Conservation (phyloP, 2,113 vertebrate genomes). For the Lepus americanus region DNA sequence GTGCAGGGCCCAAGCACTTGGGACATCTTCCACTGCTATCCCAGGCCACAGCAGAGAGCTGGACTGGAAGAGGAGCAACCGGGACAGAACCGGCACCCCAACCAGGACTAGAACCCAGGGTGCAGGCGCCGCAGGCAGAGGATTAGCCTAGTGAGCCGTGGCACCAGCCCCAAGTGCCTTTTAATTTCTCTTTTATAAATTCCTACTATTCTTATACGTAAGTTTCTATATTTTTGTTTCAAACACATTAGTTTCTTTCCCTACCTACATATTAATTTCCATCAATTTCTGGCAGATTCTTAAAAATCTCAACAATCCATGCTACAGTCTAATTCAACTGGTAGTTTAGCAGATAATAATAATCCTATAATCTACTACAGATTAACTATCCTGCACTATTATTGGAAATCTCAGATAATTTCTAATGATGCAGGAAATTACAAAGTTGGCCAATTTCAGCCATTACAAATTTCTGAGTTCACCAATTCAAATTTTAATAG, state of each 20-base stretch:
- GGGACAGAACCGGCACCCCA: too few relatives aligned
- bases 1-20: too few relatives aligned
- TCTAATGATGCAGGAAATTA: not conserved
- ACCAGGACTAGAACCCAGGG: too few relatives aligned
- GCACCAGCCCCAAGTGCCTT: not conserved
- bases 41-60: too few relatives aligned
- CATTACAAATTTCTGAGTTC: not conserved
- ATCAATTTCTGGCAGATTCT: not conserved
- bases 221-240: not conserved
- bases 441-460: constrained; percentile 40
- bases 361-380: not conserved
- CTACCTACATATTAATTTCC: not conserved
- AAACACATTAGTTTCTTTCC: not conserved
- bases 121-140: too few relatives aligned
- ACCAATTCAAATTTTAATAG: constrained; percentile 19
- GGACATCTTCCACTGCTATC: too few relatives aligned
- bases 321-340: not conserved
- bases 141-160: too few relatives aligned
- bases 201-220: not conserved
- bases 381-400: not conserved
- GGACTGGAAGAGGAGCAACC: too few relatives aligned
- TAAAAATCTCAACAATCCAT: constrained; percentile 15
- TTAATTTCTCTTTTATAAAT: not conserved
- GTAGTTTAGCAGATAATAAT: constrained; percentile 24
- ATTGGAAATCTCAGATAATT: not conserved